A percentile compares a stretch with the other conserved stretches of the same genome.
phyloP scores from a whole-genome alignment of 2,888 invertebrate genomes.

The Drosophila multiciliata region DNA sequence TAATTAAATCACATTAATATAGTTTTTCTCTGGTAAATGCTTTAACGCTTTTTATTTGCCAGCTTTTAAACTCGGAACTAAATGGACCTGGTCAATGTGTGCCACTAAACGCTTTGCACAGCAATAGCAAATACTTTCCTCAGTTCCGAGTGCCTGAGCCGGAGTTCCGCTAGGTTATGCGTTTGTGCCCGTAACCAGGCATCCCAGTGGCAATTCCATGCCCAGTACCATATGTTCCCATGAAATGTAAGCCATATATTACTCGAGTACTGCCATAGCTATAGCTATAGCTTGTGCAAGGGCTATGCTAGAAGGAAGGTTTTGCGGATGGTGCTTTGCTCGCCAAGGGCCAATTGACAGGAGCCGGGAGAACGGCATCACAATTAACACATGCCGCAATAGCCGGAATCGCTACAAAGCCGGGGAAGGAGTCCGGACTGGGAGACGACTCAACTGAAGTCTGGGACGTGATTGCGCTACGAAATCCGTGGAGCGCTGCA shows the following conservation, averaged over 20 bases:
- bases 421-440: slow-evolving; percentile 25
- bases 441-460: slow-evolving; percentile 16
- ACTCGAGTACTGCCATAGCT: slow-evolving; percentile 46
- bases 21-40: slow-evolving; percentile 32
- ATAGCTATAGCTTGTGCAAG: neutral
- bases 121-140: slow-evolving; percentile 54
- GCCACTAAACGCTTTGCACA: slow-evolving; percentile 63
- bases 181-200: slow-evolving; percentile 32
- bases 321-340: slow-evolving; percentile 5
- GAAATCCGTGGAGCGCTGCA: slow-evolving; percentile 63
- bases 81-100: slow-evolving; percentile 62
- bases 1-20: neutral
- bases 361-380: slow-evolving; percentile 60
- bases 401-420: slow-evolving; percentile 34
- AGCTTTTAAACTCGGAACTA: slow-evolving; percentile 60
- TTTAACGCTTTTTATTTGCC: slow-evolving; percentile 48
- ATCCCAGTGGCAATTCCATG: slow-evolving; percentile 11
- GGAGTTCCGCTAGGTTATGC: slow-evolving; percentile 57
- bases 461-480: slow-evolving; percentile 56
- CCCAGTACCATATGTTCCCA: slow-evolving; percentile 57
- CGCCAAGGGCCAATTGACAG: slow-evolving; percentile 64
- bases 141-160: slow-evolving; percentile 36
- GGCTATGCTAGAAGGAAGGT: slow-evolving; percentile 32
- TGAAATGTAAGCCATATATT: slow-evolving; percentile 63
- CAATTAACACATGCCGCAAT: slow-evolving; percentile 68